Percentiles rank a stretch among this genome's conserved stretches.
Evolutionary conservation across 2,113 vertebrate species (phyloP).

Genomic region (Microcebus jonahi): DNA sequence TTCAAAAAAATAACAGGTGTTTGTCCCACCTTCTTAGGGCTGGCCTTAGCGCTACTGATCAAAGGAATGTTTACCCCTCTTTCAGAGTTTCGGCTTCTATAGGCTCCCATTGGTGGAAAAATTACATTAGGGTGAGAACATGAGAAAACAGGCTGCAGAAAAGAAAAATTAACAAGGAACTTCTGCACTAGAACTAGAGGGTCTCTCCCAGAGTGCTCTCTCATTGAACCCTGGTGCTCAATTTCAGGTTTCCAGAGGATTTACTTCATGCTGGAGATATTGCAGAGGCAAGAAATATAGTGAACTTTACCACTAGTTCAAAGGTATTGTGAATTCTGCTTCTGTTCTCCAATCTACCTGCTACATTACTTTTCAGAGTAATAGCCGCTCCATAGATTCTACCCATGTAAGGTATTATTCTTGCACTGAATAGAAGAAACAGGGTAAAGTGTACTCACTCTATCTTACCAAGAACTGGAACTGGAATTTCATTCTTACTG

Average conservation of each 20-base stretch:
- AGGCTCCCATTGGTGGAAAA: not conserved
- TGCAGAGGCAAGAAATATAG: not conserved
- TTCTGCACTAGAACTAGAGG: not conserved
- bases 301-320: not conserved
- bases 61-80: not conserved
- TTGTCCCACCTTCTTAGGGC: not conserved
- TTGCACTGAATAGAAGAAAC: not conserved
- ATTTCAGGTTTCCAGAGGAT: not conserved
- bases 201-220: not conserved
- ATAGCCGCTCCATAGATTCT: not conserved
- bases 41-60: not conserved
- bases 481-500: not conserved
- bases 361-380: not conserved
- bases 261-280: not conserved
- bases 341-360: not conserved
- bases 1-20: not conserved
- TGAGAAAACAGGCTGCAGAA: not conserved
- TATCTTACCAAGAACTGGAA: not conserved
- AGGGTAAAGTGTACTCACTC: not conserved
- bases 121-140: not conserved
- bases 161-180: not conserved
- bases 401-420: not conserved
- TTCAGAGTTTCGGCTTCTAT: not conserved
- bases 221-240: not conserved
- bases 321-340: not conserved